A percentile compares a stretch with the other conserved stretches of the same genome.
Conservation (phyloP, 2,888 invertebrate genomes). For the Gandaritis pyraliata region DNA sequence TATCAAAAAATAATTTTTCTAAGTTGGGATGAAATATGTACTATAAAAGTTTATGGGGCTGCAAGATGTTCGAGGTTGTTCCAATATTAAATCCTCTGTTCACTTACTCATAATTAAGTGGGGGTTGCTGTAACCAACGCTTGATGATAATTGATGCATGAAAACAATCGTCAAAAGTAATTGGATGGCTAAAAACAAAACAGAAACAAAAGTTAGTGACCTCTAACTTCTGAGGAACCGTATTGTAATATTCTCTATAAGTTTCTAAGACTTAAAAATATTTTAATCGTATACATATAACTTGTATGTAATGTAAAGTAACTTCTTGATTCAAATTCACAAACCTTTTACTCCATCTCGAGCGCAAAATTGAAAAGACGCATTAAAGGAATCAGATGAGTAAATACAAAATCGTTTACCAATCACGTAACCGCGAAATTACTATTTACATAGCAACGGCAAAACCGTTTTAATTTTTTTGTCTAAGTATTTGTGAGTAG, state of each 20-base stretch:
- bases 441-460: constrained; percentile 10
- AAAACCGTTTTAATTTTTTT: background rate
- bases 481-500: background rate
- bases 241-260: too few species aligned
- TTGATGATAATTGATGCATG: background rate
- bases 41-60: constrained; percentile 20
- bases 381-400: constrained; percentile 18
- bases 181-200: background rate
- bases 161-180: background rate
- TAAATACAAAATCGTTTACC: constrained; percentile 34
- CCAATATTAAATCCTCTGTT: background rate
- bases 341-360: background rate
- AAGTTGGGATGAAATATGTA: constrained; percentile 7
- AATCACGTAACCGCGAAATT: constrained; percentile 41
- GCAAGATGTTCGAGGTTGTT: constrained; percentile 17
- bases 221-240: too few species aligned
- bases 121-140: background rate
- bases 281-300: too few species aligned
- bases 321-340: background rate
- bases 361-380: background rate
- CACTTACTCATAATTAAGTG: background rate
- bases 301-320: too few species aligned
- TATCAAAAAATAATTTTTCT: background rate
- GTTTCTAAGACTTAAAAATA: too few species aligned
- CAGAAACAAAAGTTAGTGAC: too few species aligned